Conservation (phyloP, 2,888 invertebrate genomes). For the Drosophila leonis region DNA sequence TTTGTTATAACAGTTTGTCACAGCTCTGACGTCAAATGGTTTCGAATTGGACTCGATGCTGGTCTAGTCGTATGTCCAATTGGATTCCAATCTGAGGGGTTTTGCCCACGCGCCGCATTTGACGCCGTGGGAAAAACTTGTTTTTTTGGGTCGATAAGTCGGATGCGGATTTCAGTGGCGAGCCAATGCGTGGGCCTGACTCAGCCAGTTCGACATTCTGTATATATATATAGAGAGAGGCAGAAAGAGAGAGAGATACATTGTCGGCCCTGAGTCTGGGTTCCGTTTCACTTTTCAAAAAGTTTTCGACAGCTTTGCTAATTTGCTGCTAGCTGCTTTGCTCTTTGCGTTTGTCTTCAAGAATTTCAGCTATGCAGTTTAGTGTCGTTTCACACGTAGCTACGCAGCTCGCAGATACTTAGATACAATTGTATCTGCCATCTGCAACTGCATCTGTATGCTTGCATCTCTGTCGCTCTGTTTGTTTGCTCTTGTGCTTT, state of each 20-base stretch:
- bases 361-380: constrained; percentile 70
- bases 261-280: constrained; percentile 67
- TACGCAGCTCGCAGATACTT: constrained; percentile 34
- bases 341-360: constrained; percentile 20
- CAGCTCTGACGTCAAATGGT: constrained; percentile 52
- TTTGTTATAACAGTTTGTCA: constrained; percentile 16
- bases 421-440: constrained; percentile 48
- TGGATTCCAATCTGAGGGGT: constrained; percentile 40
- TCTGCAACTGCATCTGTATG: constrained; percentile 12
- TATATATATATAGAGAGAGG: not conserved
- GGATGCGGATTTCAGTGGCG: constrained; percentile 72
- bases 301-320: constrained; percentile 54
- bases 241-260: not conserved
- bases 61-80: constrained; percentile 26
- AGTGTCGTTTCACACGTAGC: constrained; percentile 74
- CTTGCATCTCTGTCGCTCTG: constrained; percentile 14
- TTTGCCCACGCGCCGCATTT: constrained; percentile 63
- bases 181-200: constrained; percentile 67
- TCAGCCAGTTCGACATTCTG: constrained; percentile 49
- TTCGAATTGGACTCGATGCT: constrained; percentile 13
- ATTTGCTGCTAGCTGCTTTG: constrained; percentile 31
- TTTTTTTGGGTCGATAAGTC: constrained; percentile 59
- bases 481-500: constrained; percentile 44
- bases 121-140: constrained; percentile 66
- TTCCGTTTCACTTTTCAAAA: constrained; percentile 77